Evolutionary conservation across 1,140 invertebrate genomes (phyloP), one percentile per base, ranked within the genome.

Genomic region (Microplitis demolitor): DNA sequence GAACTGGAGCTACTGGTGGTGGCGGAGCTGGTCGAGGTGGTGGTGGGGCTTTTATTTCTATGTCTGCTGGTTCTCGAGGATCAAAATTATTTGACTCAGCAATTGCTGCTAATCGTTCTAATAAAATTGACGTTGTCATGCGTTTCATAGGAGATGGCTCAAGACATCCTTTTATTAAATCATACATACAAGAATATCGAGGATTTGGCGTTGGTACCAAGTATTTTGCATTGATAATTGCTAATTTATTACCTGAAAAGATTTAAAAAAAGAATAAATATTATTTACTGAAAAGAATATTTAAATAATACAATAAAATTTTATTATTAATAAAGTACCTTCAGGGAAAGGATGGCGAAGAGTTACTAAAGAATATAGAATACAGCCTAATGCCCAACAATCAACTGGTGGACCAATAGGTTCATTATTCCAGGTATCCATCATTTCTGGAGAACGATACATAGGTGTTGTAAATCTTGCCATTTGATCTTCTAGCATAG

Each of bases 311-410:
- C 16, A 58, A 31, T 31, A 51, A 53, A 34, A 31, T 13, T 51
- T 24, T n/a, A n/a, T n/a, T n/a, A 24, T 39, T 5, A 24, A 62
- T 54, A 14, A 31, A 31, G 54, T 77, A 71, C 91, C 92, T 88
- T 99, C 98, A 83, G 98, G 96, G 87, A 98, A 99, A 8, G 98
- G 98, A 90, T 99, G 98, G 74, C 93, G 92, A 84, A 94, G 92
- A 84, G 94, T 99, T 83, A 97, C 97, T 9, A 99, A 87, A 35
- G 93, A 91, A 86, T 96, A 99, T 0, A 99, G 87, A 66, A 99
- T 91, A 87, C 98, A 99, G 4, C 98, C 98, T 24, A 99, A 87
- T 3, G 98, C 97, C 98, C 98, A 99, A 35, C 98, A 91, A 88
- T 99, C 98, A 3, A 93, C 91, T 14, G 94, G 91, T 73, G 92